Conservation (phyloP, 2,797 vertebrate genomes). For the Molossus molossus region DNA sequence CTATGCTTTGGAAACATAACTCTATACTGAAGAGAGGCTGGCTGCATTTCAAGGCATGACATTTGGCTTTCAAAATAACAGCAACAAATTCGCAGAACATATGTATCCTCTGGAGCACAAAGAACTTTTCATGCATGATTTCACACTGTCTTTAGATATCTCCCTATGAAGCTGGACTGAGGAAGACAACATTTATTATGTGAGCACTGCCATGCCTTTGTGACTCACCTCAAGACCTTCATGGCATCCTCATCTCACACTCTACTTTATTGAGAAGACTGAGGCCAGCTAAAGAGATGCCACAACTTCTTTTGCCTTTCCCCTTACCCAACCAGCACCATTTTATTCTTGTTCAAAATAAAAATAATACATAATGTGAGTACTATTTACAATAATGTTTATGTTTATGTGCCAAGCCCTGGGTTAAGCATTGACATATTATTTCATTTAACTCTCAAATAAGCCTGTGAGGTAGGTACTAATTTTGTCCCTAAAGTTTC, state of each 20-base stretch:
- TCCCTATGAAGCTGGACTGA: not conserved
- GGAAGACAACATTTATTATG: not conserved
- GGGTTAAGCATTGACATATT: not conserved
- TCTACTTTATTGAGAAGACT: slow-evolving; percentile 21
- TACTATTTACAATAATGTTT: not conserved
- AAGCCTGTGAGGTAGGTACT: not conserved
- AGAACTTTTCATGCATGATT: slow-evolving; percentile 73
- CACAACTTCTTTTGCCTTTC: not conserved
- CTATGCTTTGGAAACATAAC: slow-evolving; percentile 69
- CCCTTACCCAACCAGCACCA: not conserved
- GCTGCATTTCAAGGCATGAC: slow-evolving; percentile 74
- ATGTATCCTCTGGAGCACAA: slow-evolving; percentile 61
- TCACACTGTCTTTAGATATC: slow-evolving; percentile 68
- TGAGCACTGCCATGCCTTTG: not conserved
- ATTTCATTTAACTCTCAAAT: slow-evolving; percentile 47
- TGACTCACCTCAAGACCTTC: not conserved
- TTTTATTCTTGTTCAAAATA: slow-evolving; percentile 10
- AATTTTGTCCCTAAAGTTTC: not conserved
- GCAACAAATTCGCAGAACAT: slow-evolving; percentile 46
- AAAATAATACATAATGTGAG: not conserved
- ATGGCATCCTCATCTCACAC: not conserved
- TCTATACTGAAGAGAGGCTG: slow-evolving; percentile 69
- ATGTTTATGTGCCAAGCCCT: not conserved
- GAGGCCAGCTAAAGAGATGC: not conserved
- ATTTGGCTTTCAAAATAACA: slow-evolving; percentile 78